These are phyloP conservation scores for Macrosteles quadrilineatus DNA, from an alignment of 1,140 invertebrate genomes.

Conservation along the genomic window DNA sequence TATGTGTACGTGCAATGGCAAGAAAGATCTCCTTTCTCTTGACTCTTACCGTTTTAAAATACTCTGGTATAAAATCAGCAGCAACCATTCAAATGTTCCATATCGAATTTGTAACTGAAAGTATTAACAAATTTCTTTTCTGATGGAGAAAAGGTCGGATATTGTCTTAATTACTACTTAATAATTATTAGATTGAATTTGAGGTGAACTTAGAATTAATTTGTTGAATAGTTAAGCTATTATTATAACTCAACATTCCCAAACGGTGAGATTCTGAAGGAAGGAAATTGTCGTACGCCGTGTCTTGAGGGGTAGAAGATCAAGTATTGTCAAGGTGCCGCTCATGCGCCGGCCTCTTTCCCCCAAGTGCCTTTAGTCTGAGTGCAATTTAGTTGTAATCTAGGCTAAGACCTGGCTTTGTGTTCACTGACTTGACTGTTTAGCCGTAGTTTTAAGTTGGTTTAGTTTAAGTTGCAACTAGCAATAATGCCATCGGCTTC, in stretches of 20 bases:
- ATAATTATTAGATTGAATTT: too few species aligned
- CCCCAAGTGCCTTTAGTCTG: constrained; percentile 20
- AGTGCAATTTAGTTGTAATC: constrained; percentile 30
- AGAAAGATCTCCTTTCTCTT: neutral
- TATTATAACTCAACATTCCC: too few species aligned
- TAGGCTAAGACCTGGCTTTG: constrained; percentile 24
- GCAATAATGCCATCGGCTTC: neutral
- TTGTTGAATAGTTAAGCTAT: too few species aligned
- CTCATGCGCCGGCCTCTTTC: constrained; percentile 1
- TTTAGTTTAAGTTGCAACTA: constrained; percentile 16
- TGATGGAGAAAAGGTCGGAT: too few species aligned
- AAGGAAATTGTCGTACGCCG: too few species aligned
- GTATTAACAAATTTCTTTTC: too few species aligned
- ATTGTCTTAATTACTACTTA: too few species aligned
- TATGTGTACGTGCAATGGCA: constrained; percentile 18
- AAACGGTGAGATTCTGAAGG: too few species aligned
- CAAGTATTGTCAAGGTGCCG: constrained; percentile 3
- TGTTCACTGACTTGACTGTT: constrained; percentile 20
- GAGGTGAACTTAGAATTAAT: too few species aligned
- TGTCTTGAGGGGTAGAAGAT: neutral
- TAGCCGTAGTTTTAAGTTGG: constrained; percentile 17
- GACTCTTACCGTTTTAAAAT: constrained; percentile 10
- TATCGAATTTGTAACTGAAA: too few species aligned
- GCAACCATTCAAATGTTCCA: too few species aligned
- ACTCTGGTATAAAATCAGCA: too few species aligned